Conservation (phyloP, 2,797 vertebrate genomes). For the Hydrolagus colliei region DNA sequence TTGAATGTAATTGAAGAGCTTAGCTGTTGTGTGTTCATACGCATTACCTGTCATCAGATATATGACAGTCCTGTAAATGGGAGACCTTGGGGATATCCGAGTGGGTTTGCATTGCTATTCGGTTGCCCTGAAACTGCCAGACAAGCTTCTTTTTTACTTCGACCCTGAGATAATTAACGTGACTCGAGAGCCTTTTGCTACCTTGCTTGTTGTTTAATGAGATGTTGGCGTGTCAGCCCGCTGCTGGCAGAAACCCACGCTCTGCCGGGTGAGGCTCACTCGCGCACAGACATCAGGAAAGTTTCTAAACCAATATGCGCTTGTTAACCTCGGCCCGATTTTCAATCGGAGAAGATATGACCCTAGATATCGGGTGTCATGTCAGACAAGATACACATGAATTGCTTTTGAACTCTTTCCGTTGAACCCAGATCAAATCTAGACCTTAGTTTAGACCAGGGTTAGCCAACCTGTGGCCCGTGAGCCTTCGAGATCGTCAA, state of each 20-base stretch:
- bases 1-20: conserved; percentile 63
- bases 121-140: conserved; percentile 52
- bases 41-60: conserved; percentile 65
- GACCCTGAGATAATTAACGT: conserved; percentile 66
- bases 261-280: not conserved
- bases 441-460: no score
- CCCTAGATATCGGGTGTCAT: not conserved
- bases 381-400: not conserved
- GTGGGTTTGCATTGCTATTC: conserved; percentile 50
- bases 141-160: conserved; percentile 48
- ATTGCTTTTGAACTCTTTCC: not conserved
- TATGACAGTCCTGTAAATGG: conserved; percentile 56
- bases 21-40: conserved; percentile 47
- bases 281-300: not conserved
- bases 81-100: conserved; percentile 54
- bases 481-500: conserved; percentile 44
- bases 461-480: conserved; percentile 35
- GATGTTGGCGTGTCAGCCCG: conserved; percentile 51
- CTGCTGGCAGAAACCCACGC: conserved; percentile 35
- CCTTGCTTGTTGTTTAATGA: conserved; percentile 57
- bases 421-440: not conserved
- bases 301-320: not conserved
- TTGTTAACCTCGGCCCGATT: not conserved
- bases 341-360: not conserved
- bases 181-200: conserved; percentile 53